Base-by-base conservation (phyloP, 1,140 invertebrate genomes). In the Trialeurodes vaporariorum region DNA sequence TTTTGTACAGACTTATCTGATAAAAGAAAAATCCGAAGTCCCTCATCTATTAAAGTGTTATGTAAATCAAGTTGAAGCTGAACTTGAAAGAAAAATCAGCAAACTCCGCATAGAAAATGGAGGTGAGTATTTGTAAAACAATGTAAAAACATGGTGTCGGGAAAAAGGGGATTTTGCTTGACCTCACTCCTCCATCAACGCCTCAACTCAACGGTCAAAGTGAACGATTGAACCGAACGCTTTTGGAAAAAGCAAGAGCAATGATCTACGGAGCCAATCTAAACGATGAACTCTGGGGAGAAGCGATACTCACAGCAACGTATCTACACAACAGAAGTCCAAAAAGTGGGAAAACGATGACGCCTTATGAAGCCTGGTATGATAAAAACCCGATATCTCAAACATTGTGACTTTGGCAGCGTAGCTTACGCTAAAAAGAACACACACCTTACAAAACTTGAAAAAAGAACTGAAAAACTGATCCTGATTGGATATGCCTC, bases 141-240 rank as follows among this genome's bases (percentile, higher is more conserved):
- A 61, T 13, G n/a, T 73, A 12, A 40, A 27, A 23, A 17, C 62
- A 17, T 71, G 65, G 25, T 68, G 70, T 64, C 49, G n/a, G 34
- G 75, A 79, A 65, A 74, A 76, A 21, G n/a, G 74, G 74, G n/a
- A 73, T 76, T 23, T 58, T 69, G 17, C 66, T 72, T 63, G 65
- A 73, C 25, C 63, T 27, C n/a, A 76, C 72, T 2, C 70, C 72
- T 25, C 69, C 74, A 2, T 77, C 77, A 65, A 75, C 70, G 9
- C 77, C 76, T 13, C 67, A 79, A 69, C 73, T 75, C 65, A 79
- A 79, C 70, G 77, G 77, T n/a, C 65, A 75, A 2, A 69, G 71
- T 25, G 77, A 76, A 69, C 59, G 75, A 34, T 63, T 69, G n/a
- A 76, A 76, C 68, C 70, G 72, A 1, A 76, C 72, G 13, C 23